Evolutionary conservation across 2,888 invertebrate genomes (phyloP), one percentile per base, ranked within the genome.

Genomic region (Protonemura montana): DNA sequence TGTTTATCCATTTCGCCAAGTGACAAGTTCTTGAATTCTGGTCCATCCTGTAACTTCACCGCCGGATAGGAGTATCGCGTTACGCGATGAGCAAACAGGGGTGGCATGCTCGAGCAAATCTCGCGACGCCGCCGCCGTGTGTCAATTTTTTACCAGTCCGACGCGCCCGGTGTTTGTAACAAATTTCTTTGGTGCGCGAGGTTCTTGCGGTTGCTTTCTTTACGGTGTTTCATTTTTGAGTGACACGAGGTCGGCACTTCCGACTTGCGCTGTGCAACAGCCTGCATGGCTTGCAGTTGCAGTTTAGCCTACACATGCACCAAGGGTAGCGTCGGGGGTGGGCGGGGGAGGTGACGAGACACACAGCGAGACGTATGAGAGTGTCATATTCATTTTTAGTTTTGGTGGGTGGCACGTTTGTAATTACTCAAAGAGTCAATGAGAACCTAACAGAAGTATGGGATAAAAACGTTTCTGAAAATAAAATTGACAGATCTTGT

Each of bases 191-290:
- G 10, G 35, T 21, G 59, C 59, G 59, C 59, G 16, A 21, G 1
- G 35, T 6, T 10, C 5, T 35, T 10, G 35, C 35, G 35, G 35
- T 35, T 59, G 59, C 21, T 59, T 78, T 78, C 78, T 78, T 26
- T 78, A 28, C 81, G 29, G 16, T 81, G 81, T 81, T 6, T 30
- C 30, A 6, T 6, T 10, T 30, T 28, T 30, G 29, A 81, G 30
- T n/a, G 81, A 81, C 81, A 13, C 81, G 81, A 29, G 81, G 81
- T 81, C 81, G n/a, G 0, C 6, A 30, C 81, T 81, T 81, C 81
- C 81, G 81, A 28, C 81, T 6, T 30, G 59, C 59, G 59, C 2
- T 59, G n/a, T 59, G 59, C 59, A 59, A 21, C 59, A 13, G 13
- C 59, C 59, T 2, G 16, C 59, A 10, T 10, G 59, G 13, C 59